Percentiles rank a stretch among this genome's conserved stretches.
These are phyloP conservation scores for Sphyrna mokarran DNA, from an alignment of 2,113 vertebrate species.

Conservation along the genomic window DNA sequence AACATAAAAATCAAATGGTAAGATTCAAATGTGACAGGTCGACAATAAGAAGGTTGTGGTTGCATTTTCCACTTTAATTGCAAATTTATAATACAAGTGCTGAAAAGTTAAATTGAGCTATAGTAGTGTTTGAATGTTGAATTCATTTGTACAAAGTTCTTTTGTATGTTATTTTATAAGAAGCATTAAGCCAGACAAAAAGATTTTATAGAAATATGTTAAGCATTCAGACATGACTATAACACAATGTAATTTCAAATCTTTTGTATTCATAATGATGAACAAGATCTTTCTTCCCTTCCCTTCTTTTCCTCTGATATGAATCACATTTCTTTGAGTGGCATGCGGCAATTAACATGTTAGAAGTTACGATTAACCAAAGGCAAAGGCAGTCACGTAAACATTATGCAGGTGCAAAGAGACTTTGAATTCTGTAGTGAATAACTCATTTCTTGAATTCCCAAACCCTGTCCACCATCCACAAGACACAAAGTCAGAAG, in stretches of 20 bases:
- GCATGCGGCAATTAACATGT: not conserved
- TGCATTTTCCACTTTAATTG: conserved; percentile 14
- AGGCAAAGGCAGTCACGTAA: not conserved
- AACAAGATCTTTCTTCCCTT: not conserved
- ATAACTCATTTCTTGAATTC: not conserved
- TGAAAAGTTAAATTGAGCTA: not conserved
- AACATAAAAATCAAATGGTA: conserved; percentile 26
- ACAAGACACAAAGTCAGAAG: not conserved
- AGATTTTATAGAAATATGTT: not conserved
- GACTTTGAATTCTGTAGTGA: not conserved
- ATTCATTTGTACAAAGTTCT: conserved; percentile 12
- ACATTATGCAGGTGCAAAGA: not conserved
- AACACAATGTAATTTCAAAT: not conserved
- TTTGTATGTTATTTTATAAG: not conserved
- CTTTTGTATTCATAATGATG: not conserved
- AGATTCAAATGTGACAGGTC: not conserved
- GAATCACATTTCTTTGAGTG: not conserved
- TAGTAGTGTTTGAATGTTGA: not conserved
- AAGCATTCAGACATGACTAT: not conserved
- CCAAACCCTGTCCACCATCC: not conserved
- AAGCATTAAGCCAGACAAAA: not conserved
- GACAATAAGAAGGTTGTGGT: not conserved
- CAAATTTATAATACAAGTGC: not conserved
- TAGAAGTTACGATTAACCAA: too few species aligned
- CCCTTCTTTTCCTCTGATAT: not conserved